Conservation (phyloP, 2,888 invertebrate species). For the Metopia argyrocephala region DNA sequence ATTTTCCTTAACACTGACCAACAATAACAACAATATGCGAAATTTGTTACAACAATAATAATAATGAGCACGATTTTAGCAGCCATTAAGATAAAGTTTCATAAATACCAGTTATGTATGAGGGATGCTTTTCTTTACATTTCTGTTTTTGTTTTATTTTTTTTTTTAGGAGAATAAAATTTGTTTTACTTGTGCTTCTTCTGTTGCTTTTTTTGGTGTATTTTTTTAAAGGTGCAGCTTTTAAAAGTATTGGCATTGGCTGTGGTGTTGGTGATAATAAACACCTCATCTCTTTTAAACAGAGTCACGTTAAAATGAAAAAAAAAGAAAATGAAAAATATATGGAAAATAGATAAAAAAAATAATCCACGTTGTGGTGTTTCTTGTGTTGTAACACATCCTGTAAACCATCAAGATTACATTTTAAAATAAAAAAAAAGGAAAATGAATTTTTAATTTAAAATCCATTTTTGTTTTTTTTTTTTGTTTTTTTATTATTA, state of each 20-base stretch:
- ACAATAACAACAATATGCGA: not conserved
- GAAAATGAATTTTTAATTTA: not conserved
- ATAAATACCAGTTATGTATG: conserved; percentile 40
- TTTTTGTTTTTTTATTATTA: not conserved
- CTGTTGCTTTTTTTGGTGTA: conserved; percentile 13
- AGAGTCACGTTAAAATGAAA: conserved; percentile 46
- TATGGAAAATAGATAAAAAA: not conserved
- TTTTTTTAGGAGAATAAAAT: not conserved
- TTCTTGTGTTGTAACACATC: conserved; percentile 58
- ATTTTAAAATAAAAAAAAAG: not conserved
- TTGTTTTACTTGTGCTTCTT: too few species aligned
- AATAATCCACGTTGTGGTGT: conserved; percentile 41
- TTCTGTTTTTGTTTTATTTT: not conserved
- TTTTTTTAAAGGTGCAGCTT: not conserved
- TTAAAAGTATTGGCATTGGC: conserved; percentile 30
- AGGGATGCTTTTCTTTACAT: conserved; percentile 36
- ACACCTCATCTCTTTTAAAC: conserved; percentile 62
- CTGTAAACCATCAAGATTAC: conserved; percentile 58
- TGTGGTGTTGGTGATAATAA: conserved; percentile 55
- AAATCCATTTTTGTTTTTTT: not conserved
- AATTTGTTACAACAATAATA: conserved; percentile 10
- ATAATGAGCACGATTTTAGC: conserved; percentile 37
- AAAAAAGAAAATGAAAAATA: not conserved
- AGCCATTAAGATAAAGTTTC: conserved; percentile 59
- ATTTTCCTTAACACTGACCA: not conserved